Evolutionary conservation across 2,113 vertebrate species (phyloP), one percentile per base, ranked within the genome.

Genomic region (Hippocampus comes): DNA sequence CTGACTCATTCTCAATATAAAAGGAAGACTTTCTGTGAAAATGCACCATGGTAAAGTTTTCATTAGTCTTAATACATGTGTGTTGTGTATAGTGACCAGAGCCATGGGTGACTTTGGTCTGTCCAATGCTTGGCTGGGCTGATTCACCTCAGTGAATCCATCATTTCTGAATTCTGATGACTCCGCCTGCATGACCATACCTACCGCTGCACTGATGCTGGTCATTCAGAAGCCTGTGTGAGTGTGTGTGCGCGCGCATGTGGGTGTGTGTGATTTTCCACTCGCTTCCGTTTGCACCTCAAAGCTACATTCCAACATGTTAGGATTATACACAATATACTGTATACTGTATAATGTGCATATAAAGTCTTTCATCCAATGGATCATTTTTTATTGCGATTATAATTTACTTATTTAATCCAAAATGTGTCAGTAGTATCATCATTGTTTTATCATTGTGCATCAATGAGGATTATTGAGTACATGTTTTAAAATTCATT

Each of bases 111-210:
- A 41, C 63, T 46, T 65, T 46, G 11, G 63, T 65, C 63, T 65
- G 63, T 46, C 64, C 14, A 48, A 66, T 66, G 64, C 42, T 66
- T 66, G 64, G 42, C 17, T 66, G 42, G 42, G 15, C 64, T 66
- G 42, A 43, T 66, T 48, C 64, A 48, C 64, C 42, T 48, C n/a
- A 66, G 42, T 66, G 48, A 66, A 66, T 66, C 64, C 64, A 66
- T 66, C 64, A 46, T 66, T 66, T 46, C n/a, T 66, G 12, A 25
- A 66, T 66, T 66, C 42, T 66, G 64, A 66, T 42, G 27, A n/a
- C 63, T 43, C 63, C 17, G 42, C n/a, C 42, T 18, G n/a, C 64
- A 48, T 66, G 42, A 66, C 14, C 42, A 25, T 42, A 66, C 43
- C 64, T 66, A 12, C n/a, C 14, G 38, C 34, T 64, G 38, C 42